These are phyloP conservation scores for Hydractinia symbiolongicarpus DNA, from an alignment of 30 jellyfish, hydroid and myxozoan genomes.

Conservation along the genomic window DNA sequence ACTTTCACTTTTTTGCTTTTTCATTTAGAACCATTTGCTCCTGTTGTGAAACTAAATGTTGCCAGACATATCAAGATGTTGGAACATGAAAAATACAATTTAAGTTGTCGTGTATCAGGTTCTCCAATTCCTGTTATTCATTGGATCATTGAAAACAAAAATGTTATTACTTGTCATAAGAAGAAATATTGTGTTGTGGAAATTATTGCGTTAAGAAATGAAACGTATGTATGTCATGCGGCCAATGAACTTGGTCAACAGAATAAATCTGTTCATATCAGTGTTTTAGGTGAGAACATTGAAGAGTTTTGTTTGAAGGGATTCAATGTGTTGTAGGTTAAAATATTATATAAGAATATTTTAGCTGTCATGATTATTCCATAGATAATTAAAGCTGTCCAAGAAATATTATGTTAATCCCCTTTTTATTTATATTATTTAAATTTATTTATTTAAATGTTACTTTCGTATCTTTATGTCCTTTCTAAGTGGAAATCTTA, in stretches of 20 bases:
- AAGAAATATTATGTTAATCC: too few species aligned
- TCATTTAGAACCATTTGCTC: conserved; percentile 6
- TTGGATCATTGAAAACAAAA: neutral
- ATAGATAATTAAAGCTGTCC: too few species aligned
- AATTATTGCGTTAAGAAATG: neutral
- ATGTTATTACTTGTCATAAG: neutral
- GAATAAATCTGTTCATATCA: neutral
- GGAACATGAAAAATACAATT: neutral
- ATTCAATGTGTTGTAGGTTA: too few species aligned
- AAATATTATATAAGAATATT: too few species aligned
- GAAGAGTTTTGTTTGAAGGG: neutral
- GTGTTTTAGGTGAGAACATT: conserved; percentile 1
- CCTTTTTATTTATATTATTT: too few species aligned
- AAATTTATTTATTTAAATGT: too few species aligned
- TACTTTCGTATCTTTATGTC: too few species aligned
- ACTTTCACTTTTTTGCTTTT: too few species aligned
- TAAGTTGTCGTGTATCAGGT: conserved; percentile 7
- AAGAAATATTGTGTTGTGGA: neutral
- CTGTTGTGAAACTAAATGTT: neutral
- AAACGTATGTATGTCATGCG: neutral
- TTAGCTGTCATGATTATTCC: too few species aligned
- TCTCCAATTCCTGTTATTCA: conserved; percentile 9
- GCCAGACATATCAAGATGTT: neutral
- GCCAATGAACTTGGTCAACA: neutral
- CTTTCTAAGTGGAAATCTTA: too few species aligned